Conservation (phyloP, 2,113 vertebrate genomes). For the Caloenas nicobarica region DNA sequence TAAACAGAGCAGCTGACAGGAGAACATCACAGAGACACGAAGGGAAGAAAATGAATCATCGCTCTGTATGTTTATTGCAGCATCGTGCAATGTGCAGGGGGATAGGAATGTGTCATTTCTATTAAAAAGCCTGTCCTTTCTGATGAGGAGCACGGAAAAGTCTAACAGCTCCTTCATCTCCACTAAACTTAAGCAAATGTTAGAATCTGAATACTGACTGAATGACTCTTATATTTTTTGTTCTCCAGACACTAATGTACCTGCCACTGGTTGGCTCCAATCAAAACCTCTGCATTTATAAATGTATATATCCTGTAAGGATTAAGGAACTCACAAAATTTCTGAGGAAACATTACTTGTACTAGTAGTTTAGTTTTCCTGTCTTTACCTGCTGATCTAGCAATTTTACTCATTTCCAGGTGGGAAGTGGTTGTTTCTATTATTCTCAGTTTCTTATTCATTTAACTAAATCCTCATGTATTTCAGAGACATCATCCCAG, state of each 20-base stretch:
- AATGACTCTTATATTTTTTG: background rate
- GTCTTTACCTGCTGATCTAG: background rate
- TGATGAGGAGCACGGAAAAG: background rate
- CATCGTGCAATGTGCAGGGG: fast-evolving
- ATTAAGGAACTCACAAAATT: background rate
- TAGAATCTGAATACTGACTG: background rate
- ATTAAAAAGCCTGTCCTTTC: background rate
- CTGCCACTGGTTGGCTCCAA: background rate
- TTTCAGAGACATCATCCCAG: background rate
- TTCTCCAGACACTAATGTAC: background rate
- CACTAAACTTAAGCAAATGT: background rate
- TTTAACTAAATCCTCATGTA: background rate
- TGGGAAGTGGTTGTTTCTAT: background rate
- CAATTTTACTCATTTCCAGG: background rate
- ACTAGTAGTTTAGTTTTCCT: background rate
- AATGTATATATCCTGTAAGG: fast-evolving
- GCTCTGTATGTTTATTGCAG: background rate
- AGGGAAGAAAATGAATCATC: background rate
- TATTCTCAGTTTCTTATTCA: background rate
- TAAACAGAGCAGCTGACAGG: background rate
- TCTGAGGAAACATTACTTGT: background rate
- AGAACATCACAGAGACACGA: background rate
- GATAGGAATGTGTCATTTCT: background rate
- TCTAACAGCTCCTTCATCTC: background rate
- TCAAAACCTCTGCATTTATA: background rate